These are phyloP conservation scores for Numenius phaeopus DNA, from an alignment of 2,797 vertebrate species.

Conservation along the genomic window DNA sequence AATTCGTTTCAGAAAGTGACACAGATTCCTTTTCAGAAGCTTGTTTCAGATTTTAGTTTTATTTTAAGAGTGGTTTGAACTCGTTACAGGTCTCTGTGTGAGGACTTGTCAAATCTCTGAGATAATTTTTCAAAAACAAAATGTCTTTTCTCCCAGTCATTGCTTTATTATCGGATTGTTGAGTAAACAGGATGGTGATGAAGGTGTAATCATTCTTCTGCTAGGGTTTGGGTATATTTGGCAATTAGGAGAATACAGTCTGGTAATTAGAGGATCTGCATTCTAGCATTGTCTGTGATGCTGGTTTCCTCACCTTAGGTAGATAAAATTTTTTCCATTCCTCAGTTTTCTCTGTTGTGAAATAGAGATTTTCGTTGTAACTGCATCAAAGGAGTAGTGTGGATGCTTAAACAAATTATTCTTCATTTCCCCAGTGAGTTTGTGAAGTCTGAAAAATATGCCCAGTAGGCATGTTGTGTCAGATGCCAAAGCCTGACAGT, in stretches of 20 bases:
- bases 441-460: slow-evolving; percentile 49
- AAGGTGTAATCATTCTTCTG: neutral
- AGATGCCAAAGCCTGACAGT: slow-evolving; percentile 16
- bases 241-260: slow-evolving; percentile 24
- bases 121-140: slow-evolving; percentile 26
- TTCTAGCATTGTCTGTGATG: neutral
- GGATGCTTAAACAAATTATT: slow-evolving; percentile 63
- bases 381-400: slow-evolving; percentile 37
- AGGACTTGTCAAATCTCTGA: slow-evolving; percentile 24
- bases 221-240: slow-evolving; percentile 23
- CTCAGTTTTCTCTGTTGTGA: slow-evolving; percentile 3
- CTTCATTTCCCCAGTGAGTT: slow-evolving; percentile 1
- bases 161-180: slow-evolving; percentile 19
- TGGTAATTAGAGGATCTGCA: neutral
- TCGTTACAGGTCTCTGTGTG: neutral
- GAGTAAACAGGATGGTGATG: slow-evolving; percentile 40
- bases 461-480: slow-evolving; percentile 8
- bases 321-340: slow-evolving; percentile 21
- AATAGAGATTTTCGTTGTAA: slow-evolving; percentile 38
- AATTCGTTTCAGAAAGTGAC: slow-evolving; percentile 8
- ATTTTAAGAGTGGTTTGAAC: neutral
- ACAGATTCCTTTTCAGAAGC: slow-evolving; percentile 48
- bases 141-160: slow-evolving; percentile 21
- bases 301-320: slow-evolving; percentile 21
- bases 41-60: slow-evolving; percentile 37